Evolutionary conservation across 2,113 vertebrate genomes (phyloP), one percentile per base, ranked within the genome.

Genomic region (Otis tarda): DNA sequence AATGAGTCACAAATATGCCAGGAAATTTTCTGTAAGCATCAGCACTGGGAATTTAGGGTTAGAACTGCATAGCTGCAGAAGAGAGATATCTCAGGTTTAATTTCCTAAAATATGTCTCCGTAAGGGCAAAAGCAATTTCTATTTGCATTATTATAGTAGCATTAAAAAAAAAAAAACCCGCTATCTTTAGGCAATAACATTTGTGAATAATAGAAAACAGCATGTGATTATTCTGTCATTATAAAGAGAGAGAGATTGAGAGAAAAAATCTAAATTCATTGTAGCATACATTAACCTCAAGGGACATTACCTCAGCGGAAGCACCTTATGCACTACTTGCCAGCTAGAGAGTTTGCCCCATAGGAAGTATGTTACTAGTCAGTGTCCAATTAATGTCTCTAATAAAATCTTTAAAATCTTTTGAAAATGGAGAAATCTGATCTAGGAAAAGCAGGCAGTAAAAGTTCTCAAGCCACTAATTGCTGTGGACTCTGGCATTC

Each of bases 41-140:
- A 94, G 47, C 56, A 77, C 25, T 81, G 89, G 71, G 83, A 92
- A 82, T 93, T 82, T 52, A 60, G 35, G 11, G 4, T 55, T 82
- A 65, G 52, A 87, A 91, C 52, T 70, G 19, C 17, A 50, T 67
- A 57, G 52, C 20, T 84, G 57, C 3, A 13, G 30, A 70, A 75
- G 9, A 89, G 11, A 78, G 11, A 68, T 68, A 28, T 7, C 39
- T 89, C 65, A 35, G 30, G 4, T 82, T 92, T 87, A 11, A 57
- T 91, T 95, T 95, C 33, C 45, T 85, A 80, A 85, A 80, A 83
- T 55, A 47, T 1, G 3, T 17, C 9, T 77, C 55, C 67, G 37
- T 64, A 77, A 90, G 45, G 25, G 41, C 31, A 90, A 64, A 84
- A 73, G 4, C 12, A 79, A 80, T 64, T 85, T 91, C 47, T 85